phyloP scores from a whole-genome alignment of 1,140 invertebrate species.

The Papilio polyxenes region DNA sequence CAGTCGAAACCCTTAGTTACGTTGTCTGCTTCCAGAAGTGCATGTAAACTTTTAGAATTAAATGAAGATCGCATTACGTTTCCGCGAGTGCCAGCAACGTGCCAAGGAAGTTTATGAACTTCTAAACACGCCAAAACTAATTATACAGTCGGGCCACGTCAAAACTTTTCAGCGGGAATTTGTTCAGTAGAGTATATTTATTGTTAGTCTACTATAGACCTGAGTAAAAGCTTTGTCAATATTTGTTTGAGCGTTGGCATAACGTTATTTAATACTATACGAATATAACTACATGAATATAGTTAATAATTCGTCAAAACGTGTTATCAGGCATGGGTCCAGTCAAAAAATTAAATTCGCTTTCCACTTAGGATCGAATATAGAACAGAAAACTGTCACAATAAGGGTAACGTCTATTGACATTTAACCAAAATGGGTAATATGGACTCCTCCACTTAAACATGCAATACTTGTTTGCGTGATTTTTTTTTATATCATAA shows the following conservation, averaged over 20 bases:
- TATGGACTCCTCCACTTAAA: too few species aligned
- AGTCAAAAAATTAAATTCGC: too few species aligned
- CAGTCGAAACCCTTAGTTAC: background rate
- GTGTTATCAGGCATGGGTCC: too few species aligned
- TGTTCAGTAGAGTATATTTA: constrained; percentile 1
- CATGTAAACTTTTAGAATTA: constrained; percentile 19
- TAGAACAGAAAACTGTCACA: too few species aligned
- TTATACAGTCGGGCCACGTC: constrained; percentile 17
- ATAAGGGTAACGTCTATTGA: too few species aligned
- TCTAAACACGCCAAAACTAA: constrained; percentile 24
- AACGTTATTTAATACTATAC: background rate
- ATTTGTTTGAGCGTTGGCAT: background rate
- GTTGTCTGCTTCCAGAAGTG: background rate
- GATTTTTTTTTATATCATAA: background rate
- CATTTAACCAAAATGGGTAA: too few species aligned
- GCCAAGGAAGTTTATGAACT: constrained; percentile 20
- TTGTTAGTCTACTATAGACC: constrained; percentile 8
- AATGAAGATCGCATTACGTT: constrained; percentile 26
- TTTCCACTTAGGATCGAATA: too few species aligned
- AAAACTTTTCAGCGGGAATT: constrained; percentile 15
- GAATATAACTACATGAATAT: too few species aligned
- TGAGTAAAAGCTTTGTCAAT: background rate
- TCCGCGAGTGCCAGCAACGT: constrained; percentile 22
- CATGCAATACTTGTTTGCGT: background rate
- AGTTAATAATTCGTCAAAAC: too few species aligned